Evolutionary conservation across 2,888 invertebrate species (phyloP).

Genomic region (Drosophila falleni): DNA sequence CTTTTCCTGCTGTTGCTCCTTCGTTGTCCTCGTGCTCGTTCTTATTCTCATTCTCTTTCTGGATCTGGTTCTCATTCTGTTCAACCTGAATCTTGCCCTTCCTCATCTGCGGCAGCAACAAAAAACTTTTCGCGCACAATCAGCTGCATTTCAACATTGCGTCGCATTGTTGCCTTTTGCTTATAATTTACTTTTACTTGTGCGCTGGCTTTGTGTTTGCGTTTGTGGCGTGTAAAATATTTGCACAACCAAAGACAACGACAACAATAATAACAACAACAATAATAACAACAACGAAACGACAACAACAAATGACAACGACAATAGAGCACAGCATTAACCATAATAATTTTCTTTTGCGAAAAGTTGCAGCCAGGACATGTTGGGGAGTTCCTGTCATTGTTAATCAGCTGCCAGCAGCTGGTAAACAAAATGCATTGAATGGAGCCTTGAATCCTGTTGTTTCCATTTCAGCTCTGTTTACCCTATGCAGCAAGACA

Average conservation of each 20-base stretch:
- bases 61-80: constrained; percentile 16
- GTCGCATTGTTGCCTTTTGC: constrained; percentile 75
- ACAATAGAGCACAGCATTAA: constrained; percentile 74
- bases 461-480: constrained; percentile 28
- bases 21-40: constrained; percentile 28
- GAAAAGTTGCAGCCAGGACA: constrained; percentile 53
- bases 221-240: constrained; percentile 74
- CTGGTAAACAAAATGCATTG: constrained; percentile 63
- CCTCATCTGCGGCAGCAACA: constrained; percentile 24
- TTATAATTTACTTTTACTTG: constrained; percentile 81
- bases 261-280: constrained; percentile 22
- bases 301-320: constrained; percentile 24
- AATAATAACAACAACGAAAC: constrained; percentile 15
- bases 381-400: constrained; percentile 61
- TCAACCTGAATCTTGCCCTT: constrained; percentile 14
- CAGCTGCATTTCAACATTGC: constrained; percentile 79
- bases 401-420: constrained; percentile 66
- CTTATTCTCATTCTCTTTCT: constrained; percentile 10
- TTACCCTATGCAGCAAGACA: not conserved
- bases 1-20: constrained; percentile 50
- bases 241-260: constrained; percentile 57
- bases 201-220: constrained; percentile 55
- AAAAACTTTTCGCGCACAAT: constrained; percentile 79
- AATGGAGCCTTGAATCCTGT: constrained; percentile 47
- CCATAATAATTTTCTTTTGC: constrained; percentile 72